phyloP scores from a whole-genome alignment of 2,113 vertebrate genomes.

The Burhinus bistriatus region DNA sequence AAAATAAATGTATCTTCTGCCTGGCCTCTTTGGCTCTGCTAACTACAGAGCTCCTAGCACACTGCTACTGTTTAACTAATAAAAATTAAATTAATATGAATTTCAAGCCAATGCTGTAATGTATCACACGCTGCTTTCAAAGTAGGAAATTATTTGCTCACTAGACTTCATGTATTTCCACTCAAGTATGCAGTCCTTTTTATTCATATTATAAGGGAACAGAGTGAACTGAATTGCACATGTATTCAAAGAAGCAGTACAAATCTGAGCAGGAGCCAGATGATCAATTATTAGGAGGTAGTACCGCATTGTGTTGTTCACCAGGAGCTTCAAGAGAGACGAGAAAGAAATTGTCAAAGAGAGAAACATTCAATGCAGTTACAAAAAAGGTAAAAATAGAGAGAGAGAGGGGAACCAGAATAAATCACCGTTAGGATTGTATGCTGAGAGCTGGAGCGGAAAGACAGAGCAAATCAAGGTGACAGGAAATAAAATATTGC shows the following conservation, averaged over 20 bases:
- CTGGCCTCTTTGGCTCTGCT: not conserved
- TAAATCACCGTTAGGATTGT: constrained; percentile 15
- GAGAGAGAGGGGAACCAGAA: not conserved
- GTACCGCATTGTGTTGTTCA: constrained; percentile 39
- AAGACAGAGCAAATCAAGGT: constrained; percentile 29
- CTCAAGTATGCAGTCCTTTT: constrained; percentile 1
- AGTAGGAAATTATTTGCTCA: constrained; percentile 29
- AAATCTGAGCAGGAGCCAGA: constrained; percentile 48
- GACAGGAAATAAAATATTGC: constrained; percentile 26
- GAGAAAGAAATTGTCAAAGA: constrained; percentile 45
- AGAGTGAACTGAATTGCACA: not conserved
- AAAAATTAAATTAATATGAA: constrained; percentile 30
- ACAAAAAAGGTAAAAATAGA: not conserved
- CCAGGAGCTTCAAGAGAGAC: constrained; percentile 24
- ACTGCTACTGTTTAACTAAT: not conserved
- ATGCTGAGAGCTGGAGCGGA: not conserved
- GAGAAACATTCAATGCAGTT: not conserved
- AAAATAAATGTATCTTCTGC: not conserved
- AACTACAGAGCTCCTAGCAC: not conserved
- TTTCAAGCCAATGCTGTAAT: constrained; percentile 1
- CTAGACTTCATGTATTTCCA: not conserved
- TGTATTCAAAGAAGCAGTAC: constrained; percentile 35
- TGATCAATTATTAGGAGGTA: constrained; percentile 55
- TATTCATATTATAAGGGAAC: not conserved
- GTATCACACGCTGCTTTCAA: not conserved